phyloP scores from a whole-genome alignment of 1,140 invertebrate genomes.

The Drosophila oshimai region DNA sequence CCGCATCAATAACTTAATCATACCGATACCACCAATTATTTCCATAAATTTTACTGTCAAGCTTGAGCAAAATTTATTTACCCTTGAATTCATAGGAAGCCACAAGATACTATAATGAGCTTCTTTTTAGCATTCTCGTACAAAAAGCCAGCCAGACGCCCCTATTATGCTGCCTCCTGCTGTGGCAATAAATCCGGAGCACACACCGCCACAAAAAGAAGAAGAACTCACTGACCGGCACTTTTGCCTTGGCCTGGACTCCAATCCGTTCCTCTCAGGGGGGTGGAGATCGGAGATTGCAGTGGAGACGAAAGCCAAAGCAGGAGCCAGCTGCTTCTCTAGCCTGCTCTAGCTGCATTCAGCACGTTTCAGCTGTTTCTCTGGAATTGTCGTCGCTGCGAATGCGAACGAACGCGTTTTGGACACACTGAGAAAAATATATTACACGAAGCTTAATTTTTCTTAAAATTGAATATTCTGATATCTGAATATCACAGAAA shows the following conservation, averaged over 20 bases:
- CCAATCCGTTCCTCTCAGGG: not conserved
- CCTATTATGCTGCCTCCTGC: slow-evolving; percentile 26
- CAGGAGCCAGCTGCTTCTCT: slow-evolving; percentile 65
- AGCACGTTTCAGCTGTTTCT: slow-evolving; percentile 56
- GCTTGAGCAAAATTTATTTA: slow-evolving; percentile 9
- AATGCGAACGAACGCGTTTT: slow-evolving; percentile 41
- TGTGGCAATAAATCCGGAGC: slow-evolving; percentile 74
- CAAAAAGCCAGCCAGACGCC: not conserved
- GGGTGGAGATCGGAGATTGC: not conserved
- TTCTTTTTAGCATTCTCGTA: slow-evolving; percentile 7
- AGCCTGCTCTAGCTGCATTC: too few relatives aligned
- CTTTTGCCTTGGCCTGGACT: slow-evolving; percentile 72
- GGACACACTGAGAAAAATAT: not conserved
- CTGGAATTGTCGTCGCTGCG: slow-evolving; percentile 59
- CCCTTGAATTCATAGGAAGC: slow-evolving; percentile 9
- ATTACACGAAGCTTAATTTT: not conserved
- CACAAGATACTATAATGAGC: not conserved
- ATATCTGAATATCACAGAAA: too few relatives aligned
- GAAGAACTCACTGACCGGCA: slow-evolving; percentile 59
- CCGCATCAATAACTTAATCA: not conserved
- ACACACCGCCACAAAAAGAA: slow-evolving; percentile 24
- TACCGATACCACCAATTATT: not conserved
- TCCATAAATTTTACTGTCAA: slow-evolving; percentile 13
- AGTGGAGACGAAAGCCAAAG: slow-evolving; percentile 1
- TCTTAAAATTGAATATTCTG: too few relatives aligned